phyloP scores from a whole-genome alignment of 1,140 invertebrate species.

The Stegodyphus mimosarum region DNA sequence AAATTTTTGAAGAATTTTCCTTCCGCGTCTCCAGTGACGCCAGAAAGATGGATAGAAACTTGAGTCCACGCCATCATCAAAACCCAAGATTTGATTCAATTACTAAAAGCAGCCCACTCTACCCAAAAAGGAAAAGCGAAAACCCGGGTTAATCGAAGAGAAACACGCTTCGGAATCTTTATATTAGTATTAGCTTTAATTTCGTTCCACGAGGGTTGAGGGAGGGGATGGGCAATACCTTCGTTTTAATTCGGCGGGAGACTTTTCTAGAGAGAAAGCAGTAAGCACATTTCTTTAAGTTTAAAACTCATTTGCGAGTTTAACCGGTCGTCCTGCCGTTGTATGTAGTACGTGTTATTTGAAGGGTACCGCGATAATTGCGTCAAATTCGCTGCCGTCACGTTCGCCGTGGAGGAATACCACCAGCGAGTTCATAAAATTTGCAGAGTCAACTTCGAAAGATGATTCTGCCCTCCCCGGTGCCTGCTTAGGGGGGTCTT shows the following conservation, averaged over 20 bases:
- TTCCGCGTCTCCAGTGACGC: slow-evolving; percentile 12
- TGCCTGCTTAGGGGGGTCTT: background rate
- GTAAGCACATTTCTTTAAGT: slow-evolving; percentile 34
- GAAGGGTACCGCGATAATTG: slow-evolving; percentile 46
- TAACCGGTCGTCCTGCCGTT: slow-evolving; percentile 1
- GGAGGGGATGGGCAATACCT: background rate
- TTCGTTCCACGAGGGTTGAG: background rate
- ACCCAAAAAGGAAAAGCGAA: slow-evolving; percentile 38
- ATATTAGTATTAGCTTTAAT: slow-evolving; percentile 58
- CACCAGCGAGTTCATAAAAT: slow-evolving; percentile 47
- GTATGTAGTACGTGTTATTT: slow-evolving; percentile 39
- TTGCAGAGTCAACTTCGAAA: slow-evolving; percentile 49
- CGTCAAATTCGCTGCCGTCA: slow-evolving; percentile 47
- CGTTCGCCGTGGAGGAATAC: slow-evolving; percentile 20
- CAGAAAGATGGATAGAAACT: slow-evolving; percentile 45
- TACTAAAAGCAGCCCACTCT: background rate
- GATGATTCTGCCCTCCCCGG: background rate
- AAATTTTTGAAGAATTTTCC: background rate
- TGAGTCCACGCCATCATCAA: slow-evolving; percentile 40
- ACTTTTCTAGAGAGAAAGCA: background rate
- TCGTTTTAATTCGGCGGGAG: slow-evolving; percentile 50
- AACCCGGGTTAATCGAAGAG: slow-evolving; percentile 28
- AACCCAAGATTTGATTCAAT: slow-evolving; percentile 53
- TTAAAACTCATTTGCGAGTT: slow-evolving; percentile 49
- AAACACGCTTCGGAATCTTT: slow-evolving; percentile 22